A percentile compares a stretch with the other conserved stretches of the same genome.
These are phyloP conservation scores for Hymenopus coronatus DNA, from an alignment of 2,888 invertebrate species.

Conservation along the genomic window DNA sequence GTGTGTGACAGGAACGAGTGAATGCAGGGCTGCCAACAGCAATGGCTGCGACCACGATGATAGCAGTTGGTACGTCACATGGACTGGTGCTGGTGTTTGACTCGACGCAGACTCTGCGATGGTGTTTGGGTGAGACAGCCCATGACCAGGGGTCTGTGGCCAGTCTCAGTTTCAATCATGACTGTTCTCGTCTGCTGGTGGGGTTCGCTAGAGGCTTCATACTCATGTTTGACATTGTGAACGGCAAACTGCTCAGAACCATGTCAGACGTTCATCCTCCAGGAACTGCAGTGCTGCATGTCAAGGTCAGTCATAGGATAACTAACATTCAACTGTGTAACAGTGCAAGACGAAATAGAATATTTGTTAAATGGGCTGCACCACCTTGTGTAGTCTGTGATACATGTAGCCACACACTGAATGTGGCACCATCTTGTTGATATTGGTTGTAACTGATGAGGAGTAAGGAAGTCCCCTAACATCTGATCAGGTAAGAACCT, in stretches of 20 bases:
- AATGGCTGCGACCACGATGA: conserved; percentile 71
- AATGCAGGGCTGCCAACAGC: conserved; percentile 87
- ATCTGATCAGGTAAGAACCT: no score
- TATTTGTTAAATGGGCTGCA: no score
- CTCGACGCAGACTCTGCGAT: conserved; percentile 80
- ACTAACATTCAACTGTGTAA: no score
- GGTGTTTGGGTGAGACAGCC: conserved; percentile 73
- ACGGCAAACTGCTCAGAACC: conserved; percentile 72
- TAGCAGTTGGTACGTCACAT: conserved; percentile 93
- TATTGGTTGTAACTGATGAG: no score
- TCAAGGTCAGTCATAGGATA: conserved; percentile 57
- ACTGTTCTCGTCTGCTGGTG: conserved; percentile 79
- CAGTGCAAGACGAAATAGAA: no score
- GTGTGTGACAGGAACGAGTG: conserved; percentile 69
- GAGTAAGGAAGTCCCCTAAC: no score
- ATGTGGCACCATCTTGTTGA: no score
- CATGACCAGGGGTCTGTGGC: conserved; percentile 62
- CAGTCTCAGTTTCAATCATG: conserved; percentile 77
- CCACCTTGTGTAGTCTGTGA: no score
- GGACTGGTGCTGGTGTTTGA: conserved; percentile 87
- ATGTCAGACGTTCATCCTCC: conserved; percentile 80
- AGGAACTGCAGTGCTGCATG: conserved; percentile 76
- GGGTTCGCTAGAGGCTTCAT: conserved; percentile 80
- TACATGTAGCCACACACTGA: no score
- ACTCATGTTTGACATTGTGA: conserved; percentile 81